Evolutionary conservation across 2,113 vertebrate species (phyloP).

Genomic region (Gallinago media): DNA sequence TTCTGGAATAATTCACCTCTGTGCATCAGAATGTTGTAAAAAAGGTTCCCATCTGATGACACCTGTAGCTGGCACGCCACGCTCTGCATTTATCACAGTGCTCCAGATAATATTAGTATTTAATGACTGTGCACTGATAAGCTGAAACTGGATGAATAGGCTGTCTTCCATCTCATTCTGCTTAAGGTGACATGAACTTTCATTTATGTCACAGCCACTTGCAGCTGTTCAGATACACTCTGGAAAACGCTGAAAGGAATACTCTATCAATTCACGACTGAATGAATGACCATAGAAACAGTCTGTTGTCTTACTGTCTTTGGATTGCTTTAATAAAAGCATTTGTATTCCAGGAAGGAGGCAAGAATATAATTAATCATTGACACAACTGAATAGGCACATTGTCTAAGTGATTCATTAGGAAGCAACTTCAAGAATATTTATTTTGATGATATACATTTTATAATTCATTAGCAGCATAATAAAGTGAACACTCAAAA

Average conservation of each 20-base stretch:
- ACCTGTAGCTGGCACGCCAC: neutral
- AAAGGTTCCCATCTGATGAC: constrained; percentile 22
- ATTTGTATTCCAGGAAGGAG: constrained; percentile 70
- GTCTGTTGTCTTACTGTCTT: constrained; percentile 53
- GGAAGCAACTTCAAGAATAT: constrained; percentile 60
- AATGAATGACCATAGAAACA: constrained; percentile 44
- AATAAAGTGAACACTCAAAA: constrained; percentile 53
- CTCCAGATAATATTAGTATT: constrained; percentile 49
- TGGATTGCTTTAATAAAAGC: constrained; percentile 43
- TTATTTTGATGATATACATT: constrained; percentile 60
- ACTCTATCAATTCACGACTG: constrained; percentile 36
- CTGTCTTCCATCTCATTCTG: constrained; percentile 35
- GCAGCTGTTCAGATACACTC: constrained; percentile 59
- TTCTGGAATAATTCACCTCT: constrained; percentile 19
- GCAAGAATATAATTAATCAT: constrained; percentile 74
- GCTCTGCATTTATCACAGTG: constrained; percentile 32
- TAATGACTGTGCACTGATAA: constrained; percentile 50
- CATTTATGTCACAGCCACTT: constrained; percentile 42
- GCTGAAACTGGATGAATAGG: constrained; percentile 34
- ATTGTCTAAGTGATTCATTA: constrained; percentile 62
- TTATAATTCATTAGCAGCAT: constrained; percentile 63
- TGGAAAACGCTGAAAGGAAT: constrained; percentile 28
- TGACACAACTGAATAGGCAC: constrained; percentile 64
- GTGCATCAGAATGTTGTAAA: constrained; percentile 6
- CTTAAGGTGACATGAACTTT: constrained; percentile 53